phyloP scores from a whole-genome alignment of 2,797 vertebrate genomes.

The Brotula barbata region DNA sequence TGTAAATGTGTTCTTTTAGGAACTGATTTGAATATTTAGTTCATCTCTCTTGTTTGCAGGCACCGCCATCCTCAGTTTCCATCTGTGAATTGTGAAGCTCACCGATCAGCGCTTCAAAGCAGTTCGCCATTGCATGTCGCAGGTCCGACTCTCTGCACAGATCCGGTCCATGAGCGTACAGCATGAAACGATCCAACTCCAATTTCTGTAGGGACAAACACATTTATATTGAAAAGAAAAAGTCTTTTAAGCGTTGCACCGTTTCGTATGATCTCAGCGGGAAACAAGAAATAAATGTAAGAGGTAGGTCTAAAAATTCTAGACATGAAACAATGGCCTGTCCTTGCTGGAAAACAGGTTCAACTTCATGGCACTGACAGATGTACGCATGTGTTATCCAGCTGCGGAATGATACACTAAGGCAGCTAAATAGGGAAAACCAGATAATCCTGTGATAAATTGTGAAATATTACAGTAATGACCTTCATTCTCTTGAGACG shows the following conservation, averaged over 20 bases:
- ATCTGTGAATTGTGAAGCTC: constrained; percentile 45
- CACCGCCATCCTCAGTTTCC: not conserved
- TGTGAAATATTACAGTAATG: constrained; percentile 45
- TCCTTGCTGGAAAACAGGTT: constrained; percentile 61
- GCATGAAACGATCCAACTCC: constrained; percentile 97
- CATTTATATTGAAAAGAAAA: constrained; percentile 50
- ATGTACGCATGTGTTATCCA: constrained; percentile 71
- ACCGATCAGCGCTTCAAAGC: constrained; percentile 98
- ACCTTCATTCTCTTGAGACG: constrained; percentile 55
- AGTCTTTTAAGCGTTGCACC: constrained; percentile 18
- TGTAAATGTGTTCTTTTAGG: constrained; percentile 43
- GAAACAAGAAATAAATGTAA: constrained; percentile 38
- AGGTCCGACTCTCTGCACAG: constrained; percentile 97
- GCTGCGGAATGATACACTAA: constrained; percentile 65
- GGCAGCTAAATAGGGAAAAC: constrained; percentile 39
- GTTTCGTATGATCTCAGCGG: constrained; percentile 39
- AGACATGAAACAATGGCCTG: constrained; percentile 50
- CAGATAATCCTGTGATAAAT: constrained; percentile 57
- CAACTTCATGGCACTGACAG: constrained; percentile 66
- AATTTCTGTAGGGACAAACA: constrained; percentile 84
- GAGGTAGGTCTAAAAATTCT: too few species aligned
- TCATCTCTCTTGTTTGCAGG: constrained; percentile 9
- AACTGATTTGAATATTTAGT: constrained; percentile 41
- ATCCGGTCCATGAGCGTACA: constrained; percentile 97
- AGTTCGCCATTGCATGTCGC: constrained; percentile 98